phyloP scores from a whole-genome alignment of 2,797 vertebrate species.

The Poecilia velifera region DNA sequence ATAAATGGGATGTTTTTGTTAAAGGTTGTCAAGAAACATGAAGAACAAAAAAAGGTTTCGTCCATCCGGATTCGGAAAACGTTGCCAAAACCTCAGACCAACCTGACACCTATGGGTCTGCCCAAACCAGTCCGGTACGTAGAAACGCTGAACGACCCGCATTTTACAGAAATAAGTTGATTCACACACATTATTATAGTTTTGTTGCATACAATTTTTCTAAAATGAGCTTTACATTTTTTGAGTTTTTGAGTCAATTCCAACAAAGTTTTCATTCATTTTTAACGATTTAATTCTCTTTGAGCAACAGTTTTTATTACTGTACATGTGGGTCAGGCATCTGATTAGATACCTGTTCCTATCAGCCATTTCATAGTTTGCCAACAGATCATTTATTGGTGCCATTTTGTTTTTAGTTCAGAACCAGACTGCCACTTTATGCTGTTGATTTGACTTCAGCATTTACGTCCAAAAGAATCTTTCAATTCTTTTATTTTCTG shows the following conservation, averaged over 20 bases:
- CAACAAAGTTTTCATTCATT: background rate
- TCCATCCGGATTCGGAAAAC: slow-evolving; percentile 88
- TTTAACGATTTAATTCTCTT: background rate
- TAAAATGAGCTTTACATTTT: background rate
- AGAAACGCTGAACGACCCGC: background rate
- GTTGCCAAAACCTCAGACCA: slow-evolving; percentile 83
- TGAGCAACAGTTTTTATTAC: background rate
- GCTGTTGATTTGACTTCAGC: background rate
- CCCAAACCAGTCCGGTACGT: slow-evolving; percentile 87
- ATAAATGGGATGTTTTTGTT: background rate
- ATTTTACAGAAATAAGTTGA: background rate
- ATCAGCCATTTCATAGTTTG: background rate
- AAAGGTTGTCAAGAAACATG: slow-evolving; percentile 74
- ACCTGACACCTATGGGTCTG: slow-evolving; percentile 92
- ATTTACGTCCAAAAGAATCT: background rate
- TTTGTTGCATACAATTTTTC: too few relatives aligned
- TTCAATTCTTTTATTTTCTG: background rate
- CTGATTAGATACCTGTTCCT: background rate
- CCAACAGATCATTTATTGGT: background rate
- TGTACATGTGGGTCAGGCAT: background rate
- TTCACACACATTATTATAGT: too few relatives aligned
- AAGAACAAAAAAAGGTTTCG: slow-evolving; percentile 85
- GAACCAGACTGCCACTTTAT: background rate
- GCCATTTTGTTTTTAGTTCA: background rate
- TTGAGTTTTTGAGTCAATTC: background rate